Evolutionary conservation across 2,113 vertebrate genomes (phyloP).

Genomic region (Rattus rattus): DNA sequence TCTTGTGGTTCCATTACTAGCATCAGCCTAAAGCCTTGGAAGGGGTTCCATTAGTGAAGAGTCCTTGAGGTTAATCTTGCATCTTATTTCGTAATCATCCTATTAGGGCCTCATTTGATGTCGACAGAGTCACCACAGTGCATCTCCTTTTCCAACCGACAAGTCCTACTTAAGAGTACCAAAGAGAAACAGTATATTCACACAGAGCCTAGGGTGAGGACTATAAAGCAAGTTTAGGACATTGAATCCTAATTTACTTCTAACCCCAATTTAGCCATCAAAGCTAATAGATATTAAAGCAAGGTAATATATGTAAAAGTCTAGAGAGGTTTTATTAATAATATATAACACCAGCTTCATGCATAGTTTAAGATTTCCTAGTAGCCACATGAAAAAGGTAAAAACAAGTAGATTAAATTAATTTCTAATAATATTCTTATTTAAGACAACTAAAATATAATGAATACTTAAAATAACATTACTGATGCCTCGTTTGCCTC

Average conservation of each 20-base stretch:
- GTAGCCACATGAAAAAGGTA: neutral
- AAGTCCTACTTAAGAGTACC: neutral
- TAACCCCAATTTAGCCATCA: neutral
- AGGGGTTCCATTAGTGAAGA: neutral
- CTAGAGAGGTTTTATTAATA: neutral
- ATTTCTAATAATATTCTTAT: neutral
- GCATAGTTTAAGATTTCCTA: neutral
- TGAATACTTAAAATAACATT: neutral
- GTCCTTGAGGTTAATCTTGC: neutral
- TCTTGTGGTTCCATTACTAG: neutral
- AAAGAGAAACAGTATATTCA: neutral
- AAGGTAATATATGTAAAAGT: neutral
- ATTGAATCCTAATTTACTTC: neutral
- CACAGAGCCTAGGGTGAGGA: neutral
- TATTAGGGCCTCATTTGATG: neutral
- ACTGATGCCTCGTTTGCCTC: neutral
- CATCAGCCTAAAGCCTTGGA: neutral
- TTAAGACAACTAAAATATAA: neutral
- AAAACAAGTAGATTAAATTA: neutral
- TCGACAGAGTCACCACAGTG: neutral
- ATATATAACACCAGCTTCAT: neutral
- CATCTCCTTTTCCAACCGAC: neutral
- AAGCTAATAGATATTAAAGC: neutral
- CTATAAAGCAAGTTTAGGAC: neutral
- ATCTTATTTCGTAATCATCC: neutral